Evolutionary conservation across 2,888 invertebrate genomes (phyloP).

Genomic region (Leptinotarsa juncta): DNA sequence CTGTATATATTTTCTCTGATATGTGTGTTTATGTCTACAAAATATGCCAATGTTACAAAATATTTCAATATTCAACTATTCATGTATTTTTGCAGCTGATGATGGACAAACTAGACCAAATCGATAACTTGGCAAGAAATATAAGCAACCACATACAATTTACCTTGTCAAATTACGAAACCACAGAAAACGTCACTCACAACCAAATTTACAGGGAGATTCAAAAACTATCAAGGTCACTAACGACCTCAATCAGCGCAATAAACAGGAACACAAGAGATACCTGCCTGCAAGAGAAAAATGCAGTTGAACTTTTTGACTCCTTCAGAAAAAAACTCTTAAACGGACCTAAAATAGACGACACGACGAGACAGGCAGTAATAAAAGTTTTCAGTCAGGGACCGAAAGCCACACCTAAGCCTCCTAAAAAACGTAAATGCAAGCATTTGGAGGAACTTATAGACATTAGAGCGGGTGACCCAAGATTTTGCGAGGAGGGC

Average conservation of each 20-base stretch:
- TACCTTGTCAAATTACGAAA: background rate
- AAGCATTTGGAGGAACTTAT: conserved; percentile 42
- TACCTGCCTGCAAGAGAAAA: conserved; percentile 24
- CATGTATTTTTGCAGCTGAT: conserved; percentile 36
- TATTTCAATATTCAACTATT: too few relatives aligned
- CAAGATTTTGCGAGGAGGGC: conserved; percentile 32
- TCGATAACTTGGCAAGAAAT: conserved; percentile 30
- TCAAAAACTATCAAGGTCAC: conserved; percentile 28
- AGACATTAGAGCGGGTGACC: conserved; percentile 44
- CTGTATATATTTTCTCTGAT: too few relatives aligned
- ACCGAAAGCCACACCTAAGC: background rate
- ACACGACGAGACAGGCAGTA: conserved; percentile 28
- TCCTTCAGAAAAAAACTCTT: conserved; percentile 27
- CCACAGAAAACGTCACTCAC: conserved; percentile 28
- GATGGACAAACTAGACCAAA: conserved; percentile 35
- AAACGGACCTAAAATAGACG: conserved; percentile 21
- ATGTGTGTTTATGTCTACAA: too few relatives aligned
- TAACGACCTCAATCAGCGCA: conserved; percentile 20
- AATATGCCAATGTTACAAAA: too few relatives aligned
- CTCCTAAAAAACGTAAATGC: conserved; percentile 37
- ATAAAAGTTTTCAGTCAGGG: conserved; percentile 33
- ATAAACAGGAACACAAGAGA: conserved; percentile 28
- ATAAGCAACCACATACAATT: background rate
- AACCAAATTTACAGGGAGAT: conserved; percentile 33
- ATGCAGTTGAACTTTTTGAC: conserved; percentile 25